A percentile compares a stretch with the other conserved stretches of the same genome.
Evolutionary conservation across 1,140 invertebrate species (phyloP).

Genomic region (Penaeus japonicus): DNA sequence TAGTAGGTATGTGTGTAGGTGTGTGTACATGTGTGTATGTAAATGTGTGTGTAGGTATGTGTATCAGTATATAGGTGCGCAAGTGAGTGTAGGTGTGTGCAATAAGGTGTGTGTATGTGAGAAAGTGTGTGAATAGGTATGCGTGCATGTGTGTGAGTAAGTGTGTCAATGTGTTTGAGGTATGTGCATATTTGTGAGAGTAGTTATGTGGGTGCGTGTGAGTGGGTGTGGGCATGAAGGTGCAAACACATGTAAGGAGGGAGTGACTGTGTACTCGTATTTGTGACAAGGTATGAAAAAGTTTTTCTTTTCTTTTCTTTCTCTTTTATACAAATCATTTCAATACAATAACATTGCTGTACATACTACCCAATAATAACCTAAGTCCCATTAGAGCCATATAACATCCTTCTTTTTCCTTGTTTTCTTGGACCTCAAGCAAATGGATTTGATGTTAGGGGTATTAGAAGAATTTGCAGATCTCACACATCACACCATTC

Average conservation of each 20-base stretch:
- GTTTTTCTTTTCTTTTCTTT: background rate
- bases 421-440: constrained; percentile 39
- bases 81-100: too few species aligned
- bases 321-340: background rate
- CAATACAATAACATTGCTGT: constrained; percentile 23
- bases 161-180: too few species aligned
- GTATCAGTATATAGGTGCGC: too few species aligned
- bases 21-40: too few species aligned
- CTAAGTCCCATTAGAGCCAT: constrained; percentile 46
- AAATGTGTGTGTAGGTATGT: too few species aligned
- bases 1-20: too few species aligned
- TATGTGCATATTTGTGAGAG: too few species aligned
- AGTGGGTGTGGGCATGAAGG: background rate
- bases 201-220: background rate
- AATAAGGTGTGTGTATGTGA: too few species aligned
- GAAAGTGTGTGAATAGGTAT: too few species aligned
- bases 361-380: constrained; percentile 40
- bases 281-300: background rate
- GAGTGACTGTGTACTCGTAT: too few species aligned
- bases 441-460: constrained; percentile 50
- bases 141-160: too few species aligned
- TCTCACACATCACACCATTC: constrained; percentile 51
- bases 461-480: constrained; percentile 49
- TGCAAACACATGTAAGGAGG: background rate
- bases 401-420: constrained; percentile 47